Evolutionary conservation across 1,140 invertebrate genomes (phyloP).

Genomic region (Chironomus tepperi): DNA sequence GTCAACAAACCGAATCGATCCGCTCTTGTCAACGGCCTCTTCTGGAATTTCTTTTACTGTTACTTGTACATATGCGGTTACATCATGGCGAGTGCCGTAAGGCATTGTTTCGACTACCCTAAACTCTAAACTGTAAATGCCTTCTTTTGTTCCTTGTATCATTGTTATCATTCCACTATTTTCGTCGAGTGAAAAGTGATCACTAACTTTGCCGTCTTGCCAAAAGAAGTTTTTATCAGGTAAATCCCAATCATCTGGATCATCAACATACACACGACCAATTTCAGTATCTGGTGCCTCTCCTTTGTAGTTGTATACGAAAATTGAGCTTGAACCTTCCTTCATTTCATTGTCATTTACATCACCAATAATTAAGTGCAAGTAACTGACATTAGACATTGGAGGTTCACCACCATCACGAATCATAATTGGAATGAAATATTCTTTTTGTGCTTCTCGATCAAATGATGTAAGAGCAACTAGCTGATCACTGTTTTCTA

Average conservation of each 20-base stretch:
- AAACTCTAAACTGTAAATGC: constrained; percentile 60
- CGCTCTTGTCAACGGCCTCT: constrained; percentile 81
- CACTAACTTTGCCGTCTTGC: constrained; percentile 42
- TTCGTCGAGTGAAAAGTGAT: constrained; percentile 57
- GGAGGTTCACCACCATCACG: constrained; percentile 67
- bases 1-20: constrained; percentile 75
- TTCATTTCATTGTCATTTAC: constrained; percentile 81
- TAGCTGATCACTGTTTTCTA: constrained; percentile 48
- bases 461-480: constrained; percentile 67
- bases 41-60: constrained; percentile 77
- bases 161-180: constrained; percentile 78
- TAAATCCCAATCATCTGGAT: constrained; percentile 89
- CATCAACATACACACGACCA: constrained; percentile 81
- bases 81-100: constrained; percentile 48
- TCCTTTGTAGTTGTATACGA: constrained; percentile 85
- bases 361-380: constrained; percentile 83
- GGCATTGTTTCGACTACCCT: constrained; percentile 56
- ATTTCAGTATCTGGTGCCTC: constrained; percentile 66
- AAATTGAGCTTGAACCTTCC: constrained; percentile 73
- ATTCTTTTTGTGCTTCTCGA: constrained; percentile 79
- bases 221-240: constrained; percentile 76
- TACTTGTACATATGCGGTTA: constrained; percentile 70
- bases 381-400: constrained; percentile 61
- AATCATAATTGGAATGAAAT: constrained; percentile 78
- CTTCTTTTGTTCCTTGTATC: constrained; percentile 55